Percentiles rank a stretch among this genome's conserved stretches.
Evolutionary conservation across 2,888 invertebrate genomes (phyloP).

Genomic region (Tachystola acroxantha): DNA sequence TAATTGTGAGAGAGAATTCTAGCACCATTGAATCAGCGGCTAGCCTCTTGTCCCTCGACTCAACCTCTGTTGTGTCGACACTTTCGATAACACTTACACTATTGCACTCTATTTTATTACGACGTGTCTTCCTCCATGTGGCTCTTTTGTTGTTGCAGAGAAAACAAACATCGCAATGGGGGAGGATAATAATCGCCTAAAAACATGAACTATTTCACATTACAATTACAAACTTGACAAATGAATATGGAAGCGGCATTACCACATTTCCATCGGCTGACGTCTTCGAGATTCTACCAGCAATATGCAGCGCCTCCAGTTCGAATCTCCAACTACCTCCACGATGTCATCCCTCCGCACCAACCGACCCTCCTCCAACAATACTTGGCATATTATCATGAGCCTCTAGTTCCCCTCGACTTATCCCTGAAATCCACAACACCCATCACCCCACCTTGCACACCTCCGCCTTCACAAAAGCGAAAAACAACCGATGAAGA

Average conservation of each 20-base stretch:
- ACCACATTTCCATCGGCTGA: constrained; percentile 60
- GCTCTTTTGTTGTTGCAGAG: constrained; percentile 11
- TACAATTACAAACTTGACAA: constrained; percentile 2
- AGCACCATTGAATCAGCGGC: constrained; percentile 35
- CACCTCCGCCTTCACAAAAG: constrained; percentile 83
- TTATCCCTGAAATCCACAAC: constrained; percentile 83
- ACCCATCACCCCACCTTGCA: constrained; percentile 85
- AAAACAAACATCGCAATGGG: neutral
- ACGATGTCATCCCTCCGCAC: constrained; percentile 63
- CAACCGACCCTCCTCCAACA: constrained; percentile 71
- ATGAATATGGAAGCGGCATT: constrained; percentile 64
- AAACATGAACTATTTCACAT: constrained; percentile 13
- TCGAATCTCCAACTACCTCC: constrained; percentile 59
- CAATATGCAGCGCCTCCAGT: constrained; percentile 62
- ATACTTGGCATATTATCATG: constrained; percentile 78
- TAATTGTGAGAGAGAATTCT: constrained; percentile 57
- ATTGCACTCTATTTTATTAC: constrained; percentile 6
- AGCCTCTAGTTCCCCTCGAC: constrained; percentile 84
- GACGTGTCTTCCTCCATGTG: neutral
- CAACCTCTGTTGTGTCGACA: neutral
- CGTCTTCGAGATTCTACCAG: constrained; percentile 61
- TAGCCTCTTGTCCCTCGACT: constrained; percentile 15
- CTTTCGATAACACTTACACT: constrained; percentile 9
- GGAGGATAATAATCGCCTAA: neutral
- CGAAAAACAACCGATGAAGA: constrained; percentile 49